These are phyloP conservation scores for Esox niger DNA, from an alignment of 2,113 vertebrate genomes.

Conservation along the genomic window DNA sequence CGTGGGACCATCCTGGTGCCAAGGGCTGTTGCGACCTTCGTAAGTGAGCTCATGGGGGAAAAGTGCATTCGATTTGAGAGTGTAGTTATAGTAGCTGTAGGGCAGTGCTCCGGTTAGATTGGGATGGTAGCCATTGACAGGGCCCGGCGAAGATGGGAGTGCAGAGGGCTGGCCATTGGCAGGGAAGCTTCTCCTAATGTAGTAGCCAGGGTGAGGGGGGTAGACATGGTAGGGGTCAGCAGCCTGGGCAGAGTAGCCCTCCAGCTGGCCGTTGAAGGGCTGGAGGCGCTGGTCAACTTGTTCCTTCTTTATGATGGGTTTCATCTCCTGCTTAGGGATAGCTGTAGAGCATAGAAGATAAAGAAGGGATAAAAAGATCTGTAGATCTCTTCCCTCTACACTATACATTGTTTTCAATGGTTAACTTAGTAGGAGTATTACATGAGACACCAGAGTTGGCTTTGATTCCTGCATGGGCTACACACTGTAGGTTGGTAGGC, in stretches of 20 bases:
- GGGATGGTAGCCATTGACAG: constrained; percentile 88
- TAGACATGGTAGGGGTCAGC: constrained; percentile 88
- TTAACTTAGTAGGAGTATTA: neutral
- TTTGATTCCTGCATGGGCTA: neutral
- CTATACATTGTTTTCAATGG: neutral
- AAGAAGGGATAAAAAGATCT: neutral
- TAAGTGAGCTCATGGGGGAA: constrained; percentile 86
- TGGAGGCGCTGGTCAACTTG: constrained; percentile 73
- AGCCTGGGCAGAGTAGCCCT: constrained; percentile 81
- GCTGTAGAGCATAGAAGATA: constrained; percentile 40
- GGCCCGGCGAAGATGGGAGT: constrained; percentile 77
- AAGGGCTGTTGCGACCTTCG: constrained; percentile 67
- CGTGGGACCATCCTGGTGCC: constrained; percentile 58
- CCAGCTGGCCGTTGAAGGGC: constrained; percentile 79
- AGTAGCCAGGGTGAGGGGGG: constrained; percentile 85
- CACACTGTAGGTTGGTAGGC: no score
- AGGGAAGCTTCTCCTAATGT: constrained; percentile 90
- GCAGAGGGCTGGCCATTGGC: constrained; percentile 79
- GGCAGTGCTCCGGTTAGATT: constrained; percentile 80
- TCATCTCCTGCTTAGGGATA: constrained; percentile 81
- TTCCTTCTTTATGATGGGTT: constrained; percentile 86
- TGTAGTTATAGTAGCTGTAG: constrained; percentile 86
- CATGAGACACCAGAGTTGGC: neutral
- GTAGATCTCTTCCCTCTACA: no score
- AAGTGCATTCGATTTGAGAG: constrained; percentile 82